Evolutionary conservation across 2,888 invertebrate species (phyloP).

Genomic region (Dione juno): DNA sequence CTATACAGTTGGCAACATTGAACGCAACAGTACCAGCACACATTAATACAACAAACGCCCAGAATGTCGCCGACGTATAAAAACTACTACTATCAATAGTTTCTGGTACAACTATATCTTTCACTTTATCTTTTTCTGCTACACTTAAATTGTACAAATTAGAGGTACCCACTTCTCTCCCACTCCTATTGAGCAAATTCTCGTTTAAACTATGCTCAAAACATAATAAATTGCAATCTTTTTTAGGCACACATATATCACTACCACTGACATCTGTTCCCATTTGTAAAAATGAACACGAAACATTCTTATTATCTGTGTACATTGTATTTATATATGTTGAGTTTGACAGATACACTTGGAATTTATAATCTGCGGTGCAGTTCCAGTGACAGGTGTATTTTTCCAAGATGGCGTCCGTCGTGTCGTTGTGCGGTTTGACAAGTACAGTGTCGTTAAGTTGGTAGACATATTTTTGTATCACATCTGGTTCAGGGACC

Average conservation of each 20-base stretch:
- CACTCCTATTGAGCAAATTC: constrained; percentile 44
- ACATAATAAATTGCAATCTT: constrained; percentile 66
- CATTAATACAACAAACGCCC: constrained; percentile 88
- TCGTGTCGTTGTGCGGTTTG: constrained; percentile 51
- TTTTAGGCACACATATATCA: constrained; percentile 58
- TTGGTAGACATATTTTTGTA: constrained; percentile 62
- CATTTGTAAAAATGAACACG: constrained; percentile 70
- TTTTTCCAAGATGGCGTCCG: constrained; percentile 56
- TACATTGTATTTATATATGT: constrained; percentile 65
- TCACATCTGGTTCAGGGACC: constrained; percentile 47
- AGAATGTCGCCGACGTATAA: constrained; percentile 86
- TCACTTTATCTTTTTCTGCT: constrained; percentile 46
- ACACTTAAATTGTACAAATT: constrained; percentile 39
- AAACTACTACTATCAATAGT: constrained; percentile 58
- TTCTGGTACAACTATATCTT: constrained; percentile 39
- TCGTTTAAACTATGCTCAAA: constrained; percentile 55
- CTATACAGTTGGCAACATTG: constrained; percentile 93
- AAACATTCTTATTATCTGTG: constrained; percentile 58
- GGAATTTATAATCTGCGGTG: constrained; percentile 54
- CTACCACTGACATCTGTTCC: constrained; percentile 52
- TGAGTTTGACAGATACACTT: constrained; percentile 64
- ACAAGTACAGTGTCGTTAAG: constrained; percentile 70
- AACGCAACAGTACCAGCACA: constrained; percentile 90
- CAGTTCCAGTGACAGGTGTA: constrained; percentile 74
- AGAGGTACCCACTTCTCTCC: constrained; percentile 46